These are phyloP conservation scores for Eupithecia dodoneata DNA, from an alignment of 2,888 invertebrate species.

Conservation along the genomic window DNA sequence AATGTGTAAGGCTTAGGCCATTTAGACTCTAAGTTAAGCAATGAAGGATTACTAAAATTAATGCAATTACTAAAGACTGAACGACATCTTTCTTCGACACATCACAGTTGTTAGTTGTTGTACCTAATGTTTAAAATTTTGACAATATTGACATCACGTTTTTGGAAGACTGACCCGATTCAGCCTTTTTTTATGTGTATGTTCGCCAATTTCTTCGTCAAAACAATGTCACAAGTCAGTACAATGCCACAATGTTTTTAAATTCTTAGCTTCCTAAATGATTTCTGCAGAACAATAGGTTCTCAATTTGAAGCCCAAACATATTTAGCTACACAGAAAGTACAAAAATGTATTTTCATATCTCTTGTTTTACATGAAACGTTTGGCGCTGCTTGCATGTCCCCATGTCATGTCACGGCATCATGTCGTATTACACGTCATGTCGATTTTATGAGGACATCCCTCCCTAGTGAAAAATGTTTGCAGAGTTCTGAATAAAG, in stretches of 20 bases:
- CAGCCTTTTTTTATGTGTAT: too few relatives aligned
- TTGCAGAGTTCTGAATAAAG: slow-evolving; percentile 23
- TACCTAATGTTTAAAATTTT: not conserved
- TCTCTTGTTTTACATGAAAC: not conserved
- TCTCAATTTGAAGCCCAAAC: not conserved
- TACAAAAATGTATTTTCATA: not conserved
- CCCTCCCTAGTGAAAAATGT: not conserved
- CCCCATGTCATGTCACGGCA: not conserved
- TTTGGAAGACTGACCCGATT: not conserved
- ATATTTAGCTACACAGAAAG: not conserved
- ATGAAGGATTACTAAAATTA: not conserved
- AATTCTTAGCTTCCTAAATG: not conserved
- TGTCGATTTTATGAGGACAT: slow-evolving; percentile 13
- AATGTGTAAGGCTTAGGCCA: not conserved
- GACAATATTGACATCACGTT: not conserved
- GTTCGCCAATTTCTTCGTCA: too few relatives aligned
- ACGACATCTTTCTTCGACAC: not conserved
- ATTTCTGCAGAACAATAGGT: not conserved
- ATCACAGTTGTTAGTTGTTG: not conserved
- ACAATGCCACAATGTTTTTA: not conserved
- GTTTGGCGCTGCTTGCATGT: not conserved
- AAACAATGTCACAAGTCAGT: too few relatives aligned
- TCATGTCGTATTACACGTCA: not conserved
- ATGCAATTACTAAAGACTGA: not conserved
- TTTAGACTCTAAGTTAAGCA: not conserved